Percentiles rank a stretch among this genome's conserved stretches.
Conservation (phyloP, 2,113 vertebrate species). For the Caretta caretta region DNA sequence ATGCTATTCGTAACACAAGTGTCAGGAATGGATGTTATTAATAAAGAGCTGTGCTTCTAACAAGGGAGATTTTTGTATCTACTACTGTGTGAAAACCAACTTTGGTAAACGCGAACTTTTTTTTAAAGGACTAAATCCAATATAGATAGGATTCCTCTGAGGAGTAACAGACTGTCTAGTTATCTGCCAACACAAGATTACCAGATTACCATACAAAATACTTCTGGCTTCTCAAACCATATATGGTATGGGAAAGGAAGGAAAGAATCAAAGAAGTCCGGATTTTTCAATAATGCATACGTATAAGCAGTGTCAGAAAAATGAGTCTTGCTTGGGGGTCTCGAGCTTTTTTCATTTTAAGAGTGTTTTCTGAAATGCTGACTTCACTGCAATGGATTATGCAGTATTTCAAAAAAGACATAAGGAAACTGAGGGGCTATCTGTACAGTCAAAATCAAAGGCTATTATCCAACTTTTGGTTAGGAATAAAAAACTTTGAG, state of each 20-base stretch:
- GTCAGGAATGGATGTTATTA: background rate
- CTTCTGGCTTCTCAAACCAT: background rate
- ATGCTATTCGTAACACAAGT: background rate
- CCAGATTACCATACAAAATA: background rate
- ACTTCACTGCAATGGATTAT: background rate
- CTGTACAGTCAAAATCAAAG: background rate
- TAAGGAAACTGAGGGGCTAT: background rate
- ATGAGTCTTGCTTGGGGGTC: background rate
- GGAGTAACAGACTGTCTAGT: background rate
- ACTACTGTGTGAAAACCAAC: background rate
- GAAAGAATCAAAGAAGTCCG: background rate
- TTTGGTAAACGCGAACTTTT: background rate
- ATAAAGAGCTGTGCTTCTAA: background rate
- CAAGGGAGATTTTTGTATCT: background rate
- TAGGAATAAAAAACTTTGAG: background rate
- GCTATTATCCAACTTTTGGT: background rate
- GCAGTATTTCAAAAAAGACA: rapidly evolving
- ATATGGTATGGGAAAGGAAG: background rate
- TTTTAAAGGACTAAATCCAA: background rate
- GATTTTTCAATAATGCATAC: background rate
- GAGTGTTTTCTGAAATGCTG: slow-evolving; percentile 20
- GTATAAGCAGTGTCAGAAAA: background rate
- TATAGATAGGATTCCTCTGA: background rate
- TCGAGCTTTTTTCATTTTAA: background rate
- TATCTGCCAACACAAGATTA: background rate